Base-by-base conservation (phyloP, 2,888 invertebrate species). In the Acanthopleura granulata region DNA sequence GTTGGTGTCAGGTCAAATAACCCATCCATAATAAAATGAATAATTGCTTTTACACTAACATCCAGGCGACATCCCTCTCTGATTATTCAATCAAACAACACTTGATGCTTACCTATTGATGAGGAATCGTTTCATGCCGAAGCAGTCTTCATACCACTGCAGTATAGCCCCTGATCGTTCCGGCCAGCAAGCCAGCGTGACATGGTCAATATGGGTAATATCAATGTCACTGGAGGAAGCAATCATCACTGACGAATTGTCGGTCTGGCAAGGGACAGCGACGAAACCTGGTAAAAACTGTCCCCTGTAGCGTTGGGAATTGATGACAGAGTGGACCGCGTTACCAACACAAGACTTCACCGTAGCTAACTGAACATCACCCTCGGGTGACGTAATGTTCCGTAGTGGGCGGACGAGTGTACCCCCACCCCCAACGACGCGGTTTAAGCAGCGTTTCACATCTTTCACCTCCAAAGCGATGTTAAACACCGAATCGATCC, bases 241-340 rank as follows among this genome's bases (percentile, higher is more conserved):
- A 77, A 79, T 51, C 75, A 71, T 51, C 72, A 49, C 22, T 73
- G 30, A 29, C 6, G 62, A 40, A 29, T 71, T 15, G 22, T 16
- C 49, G 30, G 71, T 40, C 15, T 51, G 62, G 22, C 75, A 71
- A 29, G 66, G 73, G 11, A 74, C 57, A 14, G 49, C 12, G 0
- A 75, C 74, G 81, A 91, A 92, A 15, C 89, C 90, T 3, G 91
- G 91, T 27, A 92, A 84, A 81, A 91, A 91, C 50, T 79, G 74
- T 0, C 91, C 91, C 0, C 73, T 77, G 77, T 91, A 91, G n/a
- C 83, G 74, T n/a, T 76, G 78, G 72, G 86, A 88, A 76, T 91
- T 85, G n/a, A 92, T 80, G 1, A 92, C 79, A 0, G 91, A 91
- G 78, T 92, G 92, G 22, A 90, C 83, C 11, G 91, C 88, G 82